Conservation (phyloP, 1,140 invertebrate genomes). For the Macrobrachium nipponense region DNA sequence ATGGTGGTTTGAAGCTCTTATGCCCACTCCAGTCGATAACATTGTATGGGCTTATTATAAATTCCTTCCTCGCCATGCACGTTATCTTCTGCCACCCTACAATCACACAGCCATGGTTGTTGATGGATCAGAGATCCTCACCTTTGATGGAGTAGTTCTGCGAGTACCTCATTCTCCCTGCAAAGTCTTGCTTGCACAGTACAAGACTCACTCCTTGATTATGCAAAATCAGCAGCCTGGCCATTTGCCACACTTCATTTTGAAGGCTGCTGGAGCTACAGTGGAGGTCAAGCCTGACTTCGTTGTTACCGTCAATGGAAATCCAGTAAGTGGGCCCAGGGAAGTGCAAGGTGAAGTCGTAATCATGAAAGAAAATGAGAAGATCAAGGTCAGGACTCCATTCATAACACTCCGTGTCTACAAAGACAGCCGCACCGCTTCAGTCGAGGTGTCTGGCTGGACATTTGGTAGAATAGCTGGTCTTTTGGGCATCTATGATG, state of each 20-base stretch:
- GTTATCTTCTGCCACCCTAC: constrained; percentile 21
- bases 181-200: constrained; percentile 23
- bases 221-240: constrained; percentile 16
- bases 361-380: not conserved
- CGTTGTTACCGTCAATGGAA: too few relatives aligned
- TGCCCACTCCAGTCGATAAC: constrained; percentile 5
- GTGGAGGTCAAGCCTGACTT: not conserved
- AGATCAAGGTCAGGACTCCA: constrained; percentile 1
- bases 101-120: constrained; percentile 43
- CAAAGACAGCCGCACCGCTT: not conserved
- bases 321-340: too few relatives aligned
- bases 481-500: constrained; percentile 26
- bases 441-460: constrained; percentile 39
- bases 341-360: too few relatives aligned
- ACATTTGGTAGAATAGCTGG: constrained; percentile 32
- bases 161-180: constrained; percentile 28
- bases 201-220: not conserved
- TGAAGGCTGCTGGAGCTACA: not conserved
- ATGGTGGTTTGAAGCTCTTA: too few relatives aligned
- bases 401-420: not conserved
- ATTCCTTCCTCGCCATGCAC: not conserved
- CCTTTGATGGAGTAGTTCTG: constrained; percentile 39
- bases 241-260: constrained; percentile 14
- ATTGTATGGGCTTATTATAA: constrained; percentile 5
- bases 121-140: constrained; percentile 35